Evolutionary conservation across 2,113 vertebrate genomes (phyloP).

Genomic region (Brachirus orientalis): DNA sequence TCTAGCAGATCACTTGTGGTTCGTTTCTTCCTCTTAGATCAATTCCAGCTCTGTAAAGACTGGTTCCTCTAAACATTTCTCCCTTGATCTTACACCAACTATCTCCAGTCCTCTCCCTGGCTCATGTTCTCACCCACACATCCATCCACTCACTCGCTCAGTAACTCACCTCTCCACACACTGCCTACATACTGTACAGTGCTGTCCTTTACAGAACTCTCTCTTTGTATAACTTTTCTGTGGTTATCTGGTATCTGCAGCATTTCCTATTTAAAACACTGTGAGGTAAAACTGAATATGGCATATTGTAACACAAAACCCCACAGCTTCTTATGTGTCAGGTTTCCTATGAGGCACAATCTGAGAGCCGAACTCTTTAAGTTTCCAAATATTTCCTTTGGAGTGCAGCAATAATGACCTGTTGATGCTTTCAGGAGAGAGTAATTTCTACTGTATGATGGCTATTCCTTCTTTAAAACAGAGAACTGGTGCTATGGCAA

Average conservation of each 20-base stretch:
- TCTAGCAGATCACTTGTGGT: constrained; percentile 17
- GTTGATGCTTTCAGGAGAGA: constrained; percentile 24
- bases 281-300: constrained; percentile 35
- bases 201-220: constrained; percentile 21
- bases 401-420: constrained; percentile 39
- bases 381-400: constrained; percentile 40
- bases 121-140: constrained; percentile 17
- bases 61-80: constrained; percentile 8
- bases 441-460: constrained; percentile 44
- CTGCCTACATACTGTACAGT: constrained; percentile 35
- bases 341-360: constrained; percentile 51
- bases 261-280: constrained; percentile 38
- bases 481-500: constrained; percentile 19
- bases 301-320: constrained; percentile 34
- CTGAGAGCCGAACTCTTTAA: constrained; percentile 32
- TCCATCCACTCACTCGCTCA: constrained; percentile 25
- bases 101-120: not conserved
- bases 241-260: constrained; percentile 44
- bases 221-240: constrained; percentile 22
- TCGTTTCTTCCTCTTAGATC: constrained; percentile 15
- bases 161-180: constrained; percentile 6
- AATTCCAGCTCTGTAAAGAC: constrained; percentile 5
- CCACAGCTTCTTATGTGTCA: not conserved
- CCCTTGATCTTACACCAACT: constrained; percentile 8
- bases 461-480: constrained; percentile 47